Evolutionary conservation across 2,797 vertebrate genomes (phyloP).

Genomic region (Odontamblyopus rebecca): DNA sequence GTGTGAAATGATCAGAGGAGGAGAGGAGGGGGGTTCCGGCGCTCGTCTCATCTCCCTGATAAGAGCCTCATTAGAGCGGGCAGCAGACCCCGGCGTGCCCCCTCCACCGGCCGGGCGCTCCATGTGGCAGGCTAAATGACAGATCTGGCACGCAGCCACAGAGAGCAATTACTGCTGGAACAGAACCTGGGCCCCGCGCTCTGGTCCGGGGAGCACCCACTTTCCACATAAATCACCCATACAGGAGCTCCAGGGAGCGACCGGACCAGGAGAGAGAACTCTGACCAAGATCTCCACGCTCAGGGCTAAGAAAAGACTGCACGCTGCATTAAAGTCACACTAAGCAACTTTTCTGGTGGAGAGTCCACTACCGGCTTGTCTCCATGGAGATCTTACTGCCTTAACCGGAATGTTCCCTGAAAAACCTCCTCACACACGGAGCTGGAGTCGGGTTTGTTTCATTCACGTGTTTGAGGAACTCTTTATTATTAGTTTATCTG

Average conservation of each 20-base stretch:
- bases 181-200: conserved; percentile 63
- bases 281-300: no score
- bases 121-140: conserved; percentile 66
- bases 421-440: no score
- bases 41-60: conserved; percentile 68
- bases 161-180: conserved; percentile 71
- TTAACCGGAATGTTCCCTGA: no score
- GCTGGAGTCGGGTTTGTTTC: no score
- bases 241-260: conserved; percentile 20
- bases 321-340: no score
- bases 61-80: conserved; percentile 73
- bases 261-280: no score
- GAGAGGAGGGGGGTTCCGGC: conserved; percentile 40
- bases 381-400: no score
- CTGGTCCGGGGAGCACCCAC: conserved; percentile 51
- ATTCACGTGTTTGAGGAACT: no score
- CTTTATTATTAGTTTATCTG: no score
- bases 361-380: no score
- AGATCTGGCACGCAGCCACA: conserved; percentile 63
- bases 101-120: conserved; percentile 34
- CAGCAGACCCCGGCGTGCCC: conserved; percentile 59
- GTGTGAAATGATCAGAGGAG: conserved; percentile 55
- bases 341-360: no score
- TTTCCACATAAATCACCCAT: conserved; percentile 64
- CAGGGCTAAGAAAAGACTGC: no score